phyloP scores from a whole-genome alignment of 2,888 invertebrate species.

The Andrena camellia region DNA sequence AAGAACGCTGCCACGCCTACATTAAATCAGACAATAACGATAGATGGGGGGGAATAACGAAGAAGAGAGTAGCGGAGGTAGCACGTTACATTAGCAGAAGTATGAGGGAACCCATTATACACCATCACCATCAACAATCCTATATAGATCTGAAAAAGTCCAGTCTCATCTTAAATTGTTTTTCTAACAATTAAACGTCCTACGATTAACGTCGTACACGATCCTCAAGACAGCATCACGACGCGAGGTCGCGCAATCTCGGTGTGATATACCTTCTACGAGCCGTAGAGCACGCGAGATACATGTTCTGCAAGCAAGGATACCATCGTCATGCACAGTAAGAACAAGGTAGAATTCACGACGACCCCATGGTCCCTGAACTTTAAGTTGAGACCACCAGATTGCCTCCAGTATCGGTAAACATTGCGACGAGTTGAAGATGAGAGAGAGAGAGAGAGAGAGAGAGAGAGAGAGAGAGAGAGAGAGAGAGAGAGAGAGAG shows the following conservation, averaged over 20 bases:
- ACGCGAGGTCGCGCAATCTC: conserved; percentile 44
- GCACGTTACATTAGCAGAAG: conserved; percentile 66
- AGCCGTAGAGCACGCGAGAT: conserved; percentile 37
- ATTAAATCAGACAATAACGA: conserved; percentile 58
- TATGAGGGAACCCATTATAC: conserved; percentile 68
- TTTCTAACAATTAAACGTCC: conserved; percentile 82
- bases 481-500: neutral
- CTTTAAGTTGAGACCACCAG: neutral
- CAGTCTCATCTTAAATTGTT: conserved; percentile 81
- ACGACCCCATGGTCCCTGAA: conserved; percentile 2
- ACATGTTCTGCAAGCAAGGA: conserved; percentile 64
- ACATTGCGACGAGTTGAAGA: conserved; percentile 4
- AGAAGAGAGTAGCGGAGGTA: conserved; percentile 73
- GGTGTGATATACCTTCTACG: conserved; percentile 32
- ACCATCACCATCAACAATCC: conserved; percentile 78
- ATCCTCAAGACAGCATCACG: conserved; percentile 27
- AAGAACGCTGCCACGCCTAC: conserved; percentile 35
- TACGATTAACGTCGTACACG: conserved; percentile 39
- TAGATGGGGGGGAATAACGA: conserved; percentile 61
- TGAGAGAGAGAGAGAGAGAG: conserved; percentile 9
- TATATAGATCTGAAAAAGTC: conserved; percentile 51
- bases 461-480: conserved; percentile 4
- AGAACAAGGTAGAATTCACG: conserved; percentile 15
- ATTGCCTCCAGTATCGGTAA: conserved; percentile 5
- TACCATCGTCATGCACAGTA: conserved; percentile 50